Evolutionary conservation across 1,140 invertebrate genomes (phyloP).

Genomic region (Solenopsis invicta): DNA sequence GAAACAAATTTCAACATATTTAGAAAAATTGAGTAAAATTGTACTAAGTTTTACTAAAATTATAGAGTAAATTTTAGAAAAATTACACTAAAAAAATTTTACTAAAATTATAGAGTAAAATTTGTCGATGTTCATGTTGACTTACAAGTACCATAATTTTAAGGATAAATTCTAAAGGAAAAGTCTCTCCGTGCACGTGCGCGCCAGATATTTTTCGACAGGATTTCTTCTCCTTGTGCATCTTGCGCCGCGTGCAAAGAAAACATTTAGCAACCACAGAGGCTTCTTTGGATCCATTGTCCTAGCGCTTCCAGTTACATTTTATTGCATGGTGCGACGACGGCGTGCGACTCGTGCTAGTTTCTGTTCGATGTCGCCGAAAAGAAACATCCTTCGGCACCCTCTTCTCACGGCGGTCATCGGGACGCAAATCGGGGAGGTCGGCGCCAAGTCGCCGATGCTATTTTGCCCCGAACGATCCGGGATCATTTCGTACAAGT

Average conservation of each 20-base stretch:
- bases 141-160: too few relatives aligned
- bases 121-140: too few relatives aligned
- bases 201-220: slow-evolving; percentile 53
- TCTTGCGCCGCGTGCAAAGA: slow-evolving; percentile 15
- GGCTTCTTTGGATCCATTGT: slow-evolving; percentile 26
- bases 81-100: too few relatives aligned
- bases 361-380: neutral
- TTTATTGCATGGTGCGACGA: slow-evolving; percentile 67
- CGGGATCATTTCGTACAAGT: slow-evolving; percentile 44
- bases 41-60: too few relatives aligned
- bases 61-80: too few relatives aligned
- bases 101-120: too few relatives aligned
- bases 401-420: slow-evolving; percentile 13
- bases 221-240: slow-evolving; percentile 7
- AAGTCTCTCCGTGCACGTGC: slow-evolving; percentile 41
- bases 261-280: slow-evolving; percentile 29
- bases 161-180: neutral
- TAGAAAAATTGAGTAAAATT: too few relatives aligned
- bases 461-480: slow-evolving; percentile 13
- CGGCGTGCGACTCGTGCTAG: slow-evolving; percentile 57
- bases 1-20: neutral
- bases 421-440: slow-evolving; percentile 45
- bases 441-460: slow-evolving; percentile 68
- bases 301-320: slow-evolving; percentile 60
- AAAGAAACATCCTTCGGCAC: slow-evolving; percentile 30